These are phyloP conservation scores for Daboia siamensis DNA, from an alignment of 2,113 vertebrate genomes.

Conservation along the genomic window DNA sequence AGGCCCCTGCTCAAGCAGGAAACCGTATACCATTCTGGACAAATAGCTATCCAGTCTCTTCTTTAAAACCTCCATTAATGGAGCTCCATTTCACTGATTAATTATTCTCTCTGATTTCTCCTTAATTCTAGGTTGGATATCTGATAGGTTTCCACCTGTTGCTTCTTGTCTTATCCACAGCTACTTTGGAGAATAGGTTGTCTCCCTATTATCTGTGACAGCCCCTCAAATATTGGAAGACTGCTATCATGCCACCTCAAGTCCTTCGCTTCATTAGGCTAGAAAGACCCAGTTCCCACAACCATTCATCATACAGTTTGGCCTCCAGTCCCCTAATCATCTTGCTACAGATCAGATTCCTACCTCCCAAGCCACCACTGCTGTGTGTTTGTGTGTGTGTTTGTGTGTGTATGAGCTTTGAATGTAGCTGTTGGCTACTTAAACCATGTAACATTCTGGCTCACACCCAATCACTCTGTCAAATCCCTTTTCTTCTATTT, in stretches of 20 bases:
- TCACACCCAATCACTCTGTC: background rate
- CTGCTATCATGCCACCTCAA: too few species aligned
- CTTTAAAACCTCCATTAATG: background rate
- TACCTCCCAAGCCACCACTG: background rate
- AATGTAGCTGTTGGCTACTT: background rate
- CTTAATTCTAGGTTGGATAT: background rate
- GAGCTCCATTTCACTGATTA: background rate
- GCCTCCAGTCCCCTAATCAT: background rate
- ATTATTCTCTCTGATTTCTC: background rate
- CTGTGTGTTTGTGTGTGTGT: background rate
- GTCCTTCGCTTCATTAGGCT: background rate
- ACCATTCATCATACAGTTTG: background rate
- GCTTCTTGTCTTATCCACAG: too few species aligned
- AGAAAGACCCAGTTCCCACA: background rate
- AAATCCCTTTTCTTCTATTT: background rate
- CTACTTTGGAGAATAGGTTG: too few species aligned
- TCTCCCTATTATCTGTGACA: too few species aligned
- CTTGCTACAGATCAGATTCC: background rate
- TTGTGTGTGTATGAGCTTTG: background rate
- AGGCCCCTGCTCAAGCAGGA: background rate
- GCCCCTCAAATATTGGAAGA: too few species aligned
- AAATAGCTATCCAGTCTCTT: background rate
- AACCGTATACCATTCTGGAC: background rate
- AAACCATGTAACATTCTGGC: background rate
- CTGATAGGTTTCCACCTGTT: background rate